Evolutionary conservation across 2,888 invertebrate species (phyloP).

Genomic region (Rosalia funebris): DNA sequence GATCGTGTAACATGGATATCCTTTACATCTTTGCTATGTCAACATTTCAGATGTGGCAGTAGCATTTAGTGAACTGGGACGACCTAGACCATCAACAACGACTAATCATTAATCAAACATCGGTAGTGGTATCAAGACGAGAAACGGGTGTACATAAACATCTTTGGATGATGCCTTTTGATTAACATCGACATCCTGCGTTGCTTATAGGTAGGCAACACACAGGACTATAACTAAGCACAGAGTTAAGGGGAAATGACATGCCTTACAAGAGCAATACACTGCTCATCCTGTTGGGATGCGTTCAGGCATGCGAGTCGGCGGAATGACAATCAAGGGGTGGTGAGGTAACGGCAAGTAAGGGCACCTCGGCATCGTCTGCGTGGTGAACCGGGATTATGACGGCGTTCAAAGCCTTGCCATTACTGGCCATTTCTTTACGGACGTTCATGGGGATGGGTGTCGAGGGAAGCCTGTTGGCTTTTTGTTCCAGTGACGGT

Average conservation of each 20-base stretch:
- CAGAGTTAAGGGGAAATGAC: conserved; percentile 4
- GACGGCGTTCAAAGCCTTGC: conserved; percentile 37
- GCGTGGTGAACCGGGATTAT: conserved; percentile 30
- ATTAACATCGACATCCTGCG: neutral
- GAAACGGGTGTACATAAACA: neutral
- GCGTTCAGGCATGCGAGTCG: conserved; percentile 46
- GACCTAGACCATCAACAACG: neutral
- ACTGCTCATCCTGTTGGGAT: neutral
- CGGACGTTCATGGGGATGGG: conserved; percentile 39
- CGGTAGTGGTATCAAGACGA: neutral
- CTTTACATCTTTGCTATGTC: too few species aligned
- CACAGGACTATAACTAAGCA: conserved; percentile 12
- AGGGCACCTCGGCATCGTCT: conserved; percentile 55
- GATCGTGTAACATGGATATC: too few species aligned
- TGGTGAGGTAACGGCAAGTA: conserved; percentile 53
- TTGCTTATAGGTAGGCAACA: conserved; percentile 13
- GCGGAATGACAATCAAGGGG: conserved; percentile 45
- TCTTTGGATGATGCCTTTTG: neutral
- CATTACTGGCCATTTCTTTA: conserved; percentile 43
- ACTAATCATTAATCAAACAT: neutral
- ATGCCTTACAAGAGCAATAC: conserved; percentile 6
- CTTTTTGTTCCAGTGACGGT: conserved; percentile 36
- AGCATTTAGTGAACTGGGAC: neutral
- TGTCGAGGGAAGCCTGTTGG: conserved; percentile 36
- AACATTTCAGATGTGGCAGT: neutral